Evolutionary conservation across 2,797 vertebrate species (phyloP).

Genomic region (Chelmon rostratus): DNA sequence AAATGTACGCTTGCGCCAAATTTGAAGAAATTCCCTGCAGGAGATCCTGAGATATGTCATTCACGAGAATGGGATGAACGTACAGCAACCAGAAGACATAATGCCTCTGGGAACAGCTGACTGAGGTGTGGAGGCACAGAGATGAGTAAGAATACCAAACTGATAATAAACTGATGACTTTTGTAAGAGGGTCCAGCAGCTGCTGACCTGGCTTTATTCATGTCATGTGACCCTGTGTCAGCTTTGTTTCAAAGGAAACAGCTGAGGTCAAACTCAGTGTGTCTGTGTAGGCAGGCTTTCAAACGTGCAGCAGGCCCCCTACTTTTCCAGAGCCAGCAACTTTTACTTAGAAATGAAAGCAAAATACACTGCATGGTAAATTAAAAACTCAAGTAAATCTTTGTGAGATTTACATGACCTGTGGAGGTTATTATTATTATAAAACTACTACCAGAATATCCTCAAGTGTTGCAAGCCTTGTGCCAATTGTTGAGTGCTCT

Average conservation of each 20-base stretch:
- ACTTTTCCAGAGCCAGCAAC: conserved; percentile 4
- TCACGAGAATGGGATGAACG: too few species aligned
- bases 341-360: background rate
- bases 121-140: background rate
- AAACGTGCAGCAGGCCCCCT: background rate
- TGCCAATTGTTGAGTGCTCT: conserved; percentile 6
- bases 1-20: too few species aligned
- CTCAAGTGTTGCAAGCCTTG: conserved; percentile 2
- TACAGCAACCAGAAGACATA: too few species aligned
- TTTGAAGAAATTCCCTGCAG: too few species aligned
- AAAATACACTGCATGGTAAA: background rate
- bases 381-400: background rate
- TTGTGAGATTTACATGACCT: background rate
- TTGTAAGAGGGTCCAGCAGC: conserved; percentile 6
- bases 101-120: too few species aligned
- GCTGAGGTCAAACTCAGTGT: conserved; percentile 35
- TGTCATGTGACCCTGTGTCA: conserved; percentile 42
- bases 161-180: conserved; percentile 42
- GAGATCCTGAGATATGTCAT: too few species aligned
- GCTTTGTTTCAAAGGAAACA: conserved; percentile 34
- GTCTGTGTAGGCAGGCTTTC: background rate
- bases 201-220: conserved; percentile 37
- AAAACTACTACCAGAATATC: conserved; percentile 8
- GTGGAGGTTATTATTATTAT: conserved; percentile 4
- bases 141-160: background rate